These are phyloP conservation scores for Notospermus geniculatus DNA, from an alignment of 1,140 invertebrate species.

Conservation along the genomic window DNA sequence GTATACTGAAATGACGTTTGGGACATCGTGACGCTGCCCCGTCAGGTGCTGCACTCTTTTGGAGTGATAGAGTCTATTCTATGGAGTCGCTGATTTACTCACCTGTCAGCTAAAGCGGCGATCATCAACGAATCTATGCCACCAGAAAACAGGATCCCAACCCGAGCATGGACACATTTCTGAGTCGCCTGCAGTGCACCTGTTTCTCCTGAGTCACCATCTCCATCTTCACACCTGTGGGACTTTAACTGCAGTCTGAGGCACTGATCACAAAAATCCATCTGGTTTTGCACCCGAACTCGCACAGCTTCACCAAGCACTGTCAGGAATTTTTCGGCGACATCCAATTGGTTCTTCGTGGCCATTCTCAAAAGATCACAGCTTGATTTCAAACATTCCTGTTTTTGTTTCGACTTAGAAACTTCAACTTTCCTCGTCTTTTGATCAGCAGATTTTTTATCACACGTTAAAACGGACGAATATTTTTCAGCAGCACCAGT, in stretches of 20 bases:
- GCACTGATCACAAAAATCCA: constrained; percentile 65
- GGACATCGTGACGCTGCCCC: too few relatives aligned
- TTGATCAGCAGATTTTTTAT: too few relatives aligned
- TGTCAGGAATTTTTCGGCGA: constrained; percentile 55
- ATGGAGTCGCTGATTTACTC: constrained; percentile 17
- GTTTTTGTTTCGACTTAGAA: too few relatives aligned
- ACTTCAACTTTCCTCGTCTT: too few relatives aligned
- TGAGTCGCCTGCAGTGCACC: constrained; percentile 5
- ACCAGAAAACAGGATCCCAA: constrained; percentile 90
- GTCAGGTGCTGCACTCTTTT: too few relatives aligned
- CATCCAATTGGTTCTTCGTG: constrained; percentile 18
- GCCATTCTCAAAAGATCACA: too few relatives aligned
- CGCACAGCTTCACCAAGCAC: constrained; percentile 66
- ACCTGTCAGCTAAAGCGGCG: constrained; percentile 73
- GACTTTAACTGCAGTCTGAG: neutral
- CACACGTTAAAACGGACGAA: too few relatives aligned
- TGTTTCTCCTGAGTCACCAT: constrained; percentile 22
- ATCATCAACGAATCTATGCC: constrained; percentile 92
- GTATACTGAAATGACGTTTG: too few relatives aligned
- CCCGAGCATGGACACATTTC: constrained; percentile 65
- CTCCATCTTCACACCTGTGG: constrained; percentile 16
- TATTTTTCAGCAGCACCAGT: too few relatives aligned
- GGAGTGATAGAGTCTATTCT: too few relatives aligned
- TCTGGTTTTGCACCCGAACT: constrained; percentile 65
- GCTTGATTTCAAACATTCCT: too few relatives aligned